phyloP scores from a whole-genome alignment of 2,113 vertebrate genomes.

The Hassar affinis region DNA sequence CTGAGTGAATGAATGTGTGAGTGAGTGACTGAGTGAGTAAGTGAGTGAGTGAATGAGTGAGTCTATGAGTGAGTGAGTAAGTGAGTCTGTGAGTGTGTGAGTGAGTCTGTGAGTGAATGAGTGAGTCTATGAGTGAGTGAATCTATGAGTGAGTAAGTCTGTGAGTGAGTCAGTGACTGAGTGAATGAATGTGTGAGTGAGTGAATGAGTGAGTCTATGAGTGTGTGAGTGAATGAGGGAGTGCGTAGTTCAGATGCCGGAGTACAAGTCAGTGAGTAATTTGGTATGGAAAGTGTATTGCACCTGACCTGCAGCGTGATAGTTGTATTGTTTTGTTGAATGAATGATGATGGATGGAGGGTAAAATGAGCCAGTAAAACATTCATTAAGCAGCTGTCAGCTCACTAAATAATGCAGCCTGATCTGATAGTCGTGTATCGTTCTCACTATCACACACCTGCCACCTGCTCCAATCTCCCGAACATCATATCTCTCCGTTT shows the following conservation, averaged over 20 bases:
- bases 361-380: constrained; percentile 25
- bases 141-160: no score
- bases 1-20: no score
- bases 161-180: no score
- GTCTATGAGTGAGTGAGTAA: no score
- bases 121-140: no score
- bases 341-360: constrained; percentile 33
- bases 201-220: not conserved
- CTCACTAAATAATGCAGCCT: constrained; percentile 6
- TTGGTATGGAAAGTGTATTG: not conserved
- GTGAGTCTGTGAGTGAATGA: no score
- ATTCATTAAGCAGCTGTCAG: constrained; percentile 41
- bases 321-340: not conserved
- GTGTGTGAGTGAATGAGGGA: not conserved
- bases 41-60: no score
- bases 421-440: not conserved
- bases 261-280: not conserved
- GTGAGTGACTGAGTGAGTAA: no score
- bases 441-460: not conserved
- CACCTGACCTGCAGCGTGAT: not conserved
- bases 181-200: not conserved
- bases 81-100: no score
- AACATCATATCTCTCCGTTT: no score
- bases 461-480: not conserved
- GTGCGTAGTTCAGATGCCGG: no score